These are phyloP conservation scores for Podargus strigoides DNA, from an alignment of 2,797 vertebrate genomes.

Conservation along the genomic window DNA sequence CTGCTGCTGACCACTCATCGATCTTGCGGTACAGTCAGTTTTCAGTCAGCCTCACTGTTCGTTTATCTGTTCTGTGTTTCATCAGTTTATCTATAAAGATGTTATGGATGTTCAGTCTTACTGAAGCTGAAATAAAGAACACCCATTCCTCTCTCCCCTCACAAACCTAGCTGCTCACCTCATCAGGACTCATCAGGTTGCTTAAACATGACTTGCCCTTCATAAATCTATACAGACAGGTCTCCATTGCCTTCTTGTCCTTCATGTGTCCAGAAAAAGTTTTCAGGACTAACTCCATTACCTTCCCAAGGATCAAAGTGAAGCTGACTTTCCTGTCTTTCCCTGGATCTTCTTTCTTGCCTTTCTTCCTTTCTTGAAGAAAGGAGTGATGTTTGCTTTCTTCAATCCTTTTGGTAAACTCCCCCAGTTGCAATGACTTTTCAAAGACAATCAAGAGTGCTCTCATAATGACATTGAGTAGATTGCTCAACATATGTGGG, in stretches of 20 bases:
- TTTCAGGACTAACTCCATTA: background rate
- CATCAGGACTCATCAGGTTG: background rate
- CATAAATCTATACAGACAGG: background rate
- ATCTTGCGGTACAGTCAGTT: background rate
- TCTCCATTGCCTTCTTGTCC: background rate
- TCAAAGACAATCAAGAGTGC: background rate
- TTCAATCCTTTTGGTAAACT: background rate
- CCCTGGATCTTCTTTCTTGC: background rate
- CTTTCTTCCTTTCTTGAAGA: background rate
- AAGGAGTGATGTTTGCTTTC: background rate
- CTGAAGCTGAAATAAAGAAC: no score
- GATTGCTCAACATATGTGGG: background rate
- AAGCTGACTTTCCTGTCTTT: background rate
- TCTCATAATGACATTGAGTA: accelerated
- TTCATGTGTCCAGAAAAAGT: background rate
- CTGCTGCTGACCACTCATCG: background rate
- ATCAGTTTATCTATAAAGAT: background rate
- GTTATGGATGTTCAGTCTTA: background rate
- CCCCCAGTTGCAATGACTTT: background rate
- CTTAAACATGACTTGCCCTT: background rate
- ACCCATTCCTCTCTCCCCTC: background rate
- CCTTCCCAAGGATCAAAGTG: background rate
- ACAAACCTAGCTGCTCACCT: background rate
- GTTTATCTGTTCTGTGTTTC: background rate
- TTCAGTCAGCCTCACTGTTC: background rate